phyloP scores from a whole-genome alignment of 2,888 invertebrate genomes.

The Litoditis marina region DNA sequence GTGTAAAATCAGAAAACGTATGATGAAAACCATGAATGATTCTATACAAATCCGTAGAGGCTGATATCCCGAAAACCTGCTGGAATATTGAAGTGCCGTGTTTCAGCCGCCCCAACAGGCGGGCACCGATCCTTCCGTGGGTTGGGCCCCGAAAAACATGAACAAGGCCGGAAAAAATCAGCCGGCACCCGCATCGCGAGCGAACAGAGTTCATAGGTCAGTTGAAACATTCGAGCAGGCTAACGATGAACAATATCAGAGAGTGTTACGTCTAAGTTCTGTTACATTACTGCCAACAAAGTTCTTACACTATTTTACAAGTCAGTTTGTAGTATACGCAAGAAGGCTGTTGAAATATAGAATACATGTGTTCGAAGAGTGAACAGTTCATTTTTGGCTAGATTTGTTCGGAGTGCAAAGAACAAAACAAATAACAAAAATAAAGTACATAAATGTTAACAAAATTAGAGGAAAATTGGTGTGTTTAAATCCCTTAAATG shows the following conservation, averaged over 20 bases:
- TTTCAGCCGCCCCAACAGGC: constrained; percentile 57
- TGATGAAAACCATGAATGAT: no score
- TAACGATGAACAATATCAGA: background rate
- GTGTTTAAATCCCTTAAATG: no score
- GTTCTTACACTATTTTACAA: background rate
- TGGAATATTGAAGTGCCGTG: background rate
- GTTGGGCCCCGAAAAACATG: constrained; percentile 60
- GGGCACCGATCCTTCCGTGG: constrained; percentile 56
- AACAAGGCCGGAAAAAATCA: constrained; percentile 54
- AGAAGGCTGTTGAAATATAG: no score
- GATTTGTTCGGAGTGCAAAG: no score
- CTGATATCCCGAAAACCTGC: no score
- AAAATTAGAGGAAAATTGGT: no score
- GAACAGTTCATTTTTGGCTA: background rate
- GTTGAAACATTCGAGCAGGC: constrained; percentile 1
- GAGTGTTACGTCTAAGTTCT: background rate
- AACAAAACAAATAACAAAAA: no score
- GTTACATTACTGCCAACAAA: background rate
- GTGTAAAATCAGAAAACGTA: background rate
- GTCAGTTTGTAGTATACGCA: no score
- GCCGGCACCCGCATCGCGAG: constrained; percentile 55
- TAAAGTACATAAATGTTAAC: no score
- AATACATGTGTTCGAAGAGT: no score
- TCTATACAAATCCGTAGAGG: no score
- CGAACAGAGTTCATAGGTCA: constrained; percentile 48